A percentile compares a stretch with the other conserved stretches of the same genome.
These are phyloP conservation scores for Nephrotoma flavescens DNA, from an alignment of 2,888 invertebrate species.

Conservation along the genomic window DNA sequence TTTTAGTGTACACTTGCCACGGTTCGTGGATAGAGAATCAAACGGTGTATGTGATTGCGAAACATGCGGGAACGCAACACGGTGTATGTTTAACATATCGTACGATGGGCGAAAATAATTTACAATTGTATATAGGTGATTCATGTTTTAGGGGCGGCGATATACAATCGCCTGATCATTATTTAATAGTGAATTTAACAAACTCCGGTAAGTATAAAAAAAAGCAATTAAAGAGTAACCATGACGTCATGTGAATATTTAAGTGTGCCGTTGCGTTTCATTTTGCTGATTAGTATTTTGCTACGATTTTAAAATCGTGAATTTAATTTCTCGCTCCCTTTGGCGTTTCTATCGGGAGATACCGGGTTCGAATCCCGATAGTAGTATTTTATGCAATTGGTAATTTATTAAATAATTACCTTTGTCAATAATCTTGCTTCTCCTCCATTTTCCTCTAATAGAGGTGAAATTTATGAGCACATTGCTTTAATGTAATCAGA, in stretches of 20 bases:
- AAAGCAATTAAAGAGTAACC: neutral
- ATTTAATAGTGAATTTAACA: constrained; percentile 30
- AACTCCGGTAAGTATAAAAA: constrained; percentile 22
- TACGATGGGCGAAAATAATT: constrained; percentile 24
- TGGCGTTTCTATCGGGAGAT: no score
- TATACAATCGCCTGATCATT: constrained; percentile 28
- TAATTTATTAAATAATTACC: no score
- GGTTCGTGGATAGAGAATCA: constrained; percentile 81
- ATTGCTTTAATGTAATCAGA: no score
- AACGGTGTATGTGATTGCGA: constrained; percentile 63
- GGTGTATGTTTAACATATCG: constrained; percentile 31
- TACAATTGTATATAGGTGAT: constrained; percentile 30
- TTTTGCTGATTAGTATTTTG: no score
- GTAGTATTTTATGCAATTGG: no score
- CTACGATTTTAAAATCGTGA: no score
- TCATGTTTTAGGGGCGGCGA: constrained; percentile 29
- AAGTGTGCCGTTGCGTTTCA: no score
- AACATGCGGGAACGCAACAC: constrained; percentile 30
- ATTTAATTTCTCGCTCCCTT: no score
- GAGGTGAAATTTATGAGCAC: no score
- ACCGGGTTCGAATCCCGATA: no score
- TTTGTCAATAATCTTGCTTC: no score
- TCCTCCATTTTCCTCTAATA: no score
- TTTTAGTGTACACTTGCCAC: constrained; percentile 72
- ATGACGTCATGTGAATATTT: neutral